Evolutionary conservation across 2,113 vertebrate species (phyloP), one percentile per base, ranked within the genome.

Genomic region (Grammatotria lemairii): DNA sequence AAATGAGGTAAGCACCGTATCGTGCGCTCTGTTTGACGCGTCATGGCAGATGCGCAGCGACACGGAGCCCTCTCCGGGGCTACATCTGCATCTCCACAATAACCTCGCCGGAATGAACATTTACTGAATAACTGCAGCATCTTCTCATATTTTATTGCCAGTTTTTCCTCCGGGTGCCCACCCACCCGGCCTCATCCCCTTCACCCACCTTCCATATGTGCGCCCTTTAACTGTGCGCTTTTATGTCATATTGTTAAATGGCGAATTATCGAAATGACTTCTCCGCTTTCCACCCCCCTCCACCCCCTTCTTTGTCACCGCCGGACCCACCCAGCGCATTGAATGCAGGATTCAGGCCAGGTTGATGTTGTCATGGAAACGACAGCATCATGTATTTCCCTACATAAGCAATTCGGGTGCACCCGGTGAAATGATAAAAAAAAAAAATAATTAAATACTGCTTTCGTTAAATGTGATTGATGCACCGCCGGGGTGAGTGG

Each of bases 1-100:
- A 87, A 94, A 97, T 97, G 96, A 97, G 96, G 96, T 97, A 96
- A 96, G 96, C 89, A 68, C 89, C 94, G 87, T 49, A 75, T 89
- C 93, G 84, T 49, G 92, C 93, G 92, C 92, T 92, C 89, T 6
- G 85, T 90, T 88, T 87, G 91, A 93, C 94, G 93, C 94, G 91
- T 93, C 93, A 89, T 95, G 91, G 94, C 93, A 89, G 91, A 93
- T 91, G 91, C 89, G 83, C 91, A 78, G 45, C 70, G 57, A 84
- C 89, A n/a, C 68, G 49, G 75, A 33, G 23, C 83, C 65, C 60
- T 80, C 75, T 83, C 79, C 80, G 21, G 68, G 78, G 26, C 57
- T 73, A 1, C 63, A 81, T 73, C 82, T 85, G 31, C 83, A 26
- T 81, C 49, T 28, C 17, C n/a, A 38, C 73, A 28, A 60, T 47